phyloP scores from a whole-genome alignment of 2,113 vertebrate species.

The Laterallus jamaicensis region DNA sequence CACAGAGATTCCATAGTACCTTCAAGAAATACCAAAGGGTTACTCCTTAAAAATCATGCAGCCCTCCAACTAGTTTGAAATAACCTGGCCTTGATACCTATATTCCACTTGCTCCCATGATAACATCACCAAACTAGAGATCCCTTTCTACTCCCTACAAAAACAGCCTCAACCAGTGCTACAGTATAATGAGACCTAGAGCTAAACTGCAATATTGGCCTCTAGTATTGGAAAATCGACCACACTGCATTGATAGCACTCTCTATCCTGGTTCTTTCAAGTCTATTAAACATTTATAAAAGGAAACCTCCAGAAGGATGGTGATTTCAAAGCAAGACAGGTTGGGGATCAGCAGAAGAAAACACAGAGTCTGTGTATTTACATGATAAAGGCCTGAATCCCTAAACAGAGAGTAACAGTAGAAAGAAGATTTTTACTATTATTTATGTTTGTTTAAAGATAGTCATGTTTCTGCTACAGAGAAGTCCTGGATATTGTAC shows the following conservation, averaged over 20 bases:
- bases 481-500: neutral
- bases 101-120: neutral
- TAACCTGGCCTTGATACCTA: neutral
- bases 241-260: neutral
- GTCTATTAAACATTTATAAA: neutral
- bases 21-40: neutral
- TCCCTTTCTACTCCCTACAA: neutral
- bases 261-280: neutral
- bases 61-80: neutral
- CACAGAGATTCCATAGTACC: neutral
- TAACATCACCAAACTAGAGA: neutral
- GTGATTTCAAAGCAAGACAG: neutral
- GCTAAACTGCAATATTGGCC: neutral
- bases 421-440: neutral
- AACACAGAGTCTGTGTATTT: neutral
- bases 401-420: neutral
- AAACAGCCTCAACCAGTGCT: neutral
- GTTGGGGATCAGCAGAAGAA: neutral
- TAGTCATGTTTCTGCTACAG: neutral
- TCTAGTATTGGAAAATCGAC: neutral
- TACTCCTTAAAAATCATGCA: neutral
- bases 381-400: neutral
- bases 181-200: neutral
- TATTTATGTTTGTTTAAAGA: neutral
- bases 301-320: neutral